These are phyloP conservation scores for Sisyra terminalis DNA, from an alignment of 2,888 invertebrate genomes.

Conservation along the genomic window DNA sequence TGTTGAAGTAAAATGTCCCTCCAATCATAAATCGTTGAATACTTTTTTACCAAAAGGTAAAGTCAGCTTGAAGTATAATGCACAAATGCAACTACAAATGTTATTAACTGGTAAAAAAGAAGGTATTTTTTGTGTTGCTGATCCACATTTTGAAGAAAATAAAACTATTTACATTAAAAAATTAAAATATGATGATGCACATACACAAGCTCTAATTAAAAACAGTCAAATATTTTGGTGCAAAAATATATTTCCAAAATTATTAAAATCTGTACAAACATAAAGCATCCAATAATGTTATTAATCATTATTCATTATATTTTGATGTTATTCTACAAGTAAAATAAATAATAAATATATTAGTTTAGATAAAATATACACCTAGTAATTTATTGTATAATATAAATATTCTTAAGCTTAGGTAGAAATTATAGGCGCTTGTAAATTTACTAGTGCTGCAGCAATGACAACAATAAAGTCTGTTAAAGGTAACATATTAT, in stretches of 20 bases:
- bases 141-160: constrained; percentile 3
- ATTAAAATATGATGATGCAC: neutral
- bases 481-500: constrained; percentile 7
- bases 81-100: no score
- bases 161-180: neutral
- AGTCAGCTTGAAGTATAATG: neutral
- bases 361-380: neutral
- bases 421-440: constrained; percentile 11
- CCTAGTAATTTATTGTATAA: neutral
- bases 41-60: constrained; percentile 2
- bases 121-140: constrained; percentile 3
- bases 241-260: constrained; percentile 4
- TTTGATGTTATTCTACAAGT: neutral
- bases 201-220: constrained; percentile 1
- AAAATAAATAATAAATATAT: constrained; percentile 1
- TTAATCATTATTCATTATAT: neutral
- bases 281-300: neutral
- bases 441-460: constrained; percentile 12
- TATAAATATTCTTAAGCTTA: constrained; percentile 2
- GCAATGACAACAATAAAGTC: constrained; percentile 11
- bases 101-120: constrained; percentile 2
- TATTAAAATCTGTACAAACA: constrained; percentile 1
- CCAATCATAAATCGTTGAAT: neutral
- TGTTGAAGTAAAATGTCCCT: no score
- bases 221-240: neutral